phyloP scores from a whole-genome alignment of 2,888 invertebrate genomes.

The Dyspetes luteomarginatus region DNA sequence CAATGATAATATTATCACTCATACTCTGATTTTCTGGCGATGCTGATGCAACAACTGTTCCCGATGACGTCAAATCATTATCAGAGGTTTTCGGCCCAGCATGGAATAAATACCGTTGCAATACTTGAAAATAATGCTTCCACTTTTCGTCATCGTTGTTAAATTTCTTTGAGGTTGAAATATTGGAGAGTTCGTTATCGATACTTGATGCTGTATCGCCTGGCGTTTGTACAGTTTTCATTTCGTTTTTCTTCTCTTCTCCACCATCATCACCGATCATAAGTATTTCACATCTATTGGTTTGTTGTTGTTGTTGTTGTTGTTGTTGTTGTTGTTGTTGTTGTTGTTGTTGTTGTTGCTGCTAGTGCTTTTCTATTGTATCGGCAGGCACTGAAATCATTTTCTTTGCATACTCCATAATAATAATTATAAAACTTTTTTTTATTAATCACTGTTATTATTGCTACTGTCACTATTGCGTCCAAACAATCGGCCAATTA shows the following conservation, averaged over 20 bases:
- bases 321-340: no score
- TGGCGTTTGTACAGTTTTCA: slow-evolving; percentile 11
- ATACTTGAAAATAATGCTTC: slow-evolving; percentile 37
- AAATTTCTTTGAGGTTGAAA: slow-evolving; percentile 7
- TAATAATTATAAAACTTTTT: background rate
- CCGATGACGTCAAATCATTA: background rate
- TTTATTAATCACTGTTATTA: background rate
- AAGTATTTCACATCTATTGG: no score
- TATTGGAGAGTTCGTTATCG: slow-evolving; percentile 12
- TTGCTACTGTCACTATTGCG: no score
- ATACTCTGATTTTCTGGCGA: background rate
- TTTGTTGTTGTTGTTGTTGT: no score
- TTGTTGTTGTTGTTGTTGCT: background rate
- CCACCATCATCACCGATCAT: no score
- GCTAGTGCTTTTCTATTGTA: background rate
- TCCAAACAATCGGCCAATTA: background rate
- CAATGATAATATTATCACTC: background rate
- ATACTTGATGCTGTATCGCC: slow-evolving; percentile 16
- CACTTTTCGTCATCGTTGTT: slow-evolving; percentile 42
- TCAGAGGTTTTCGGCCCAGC: background rate
- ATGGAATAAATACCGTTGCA: slow-evolving; percentile 44
- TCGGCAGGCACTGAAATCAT: slow-evolving; percentile 25
- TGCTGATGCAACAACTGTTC: no score
- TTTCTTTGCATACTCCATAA: slow-evolving; percentile 32
- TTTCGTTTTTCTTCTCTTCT: background rate